These are phyloP conservation scores for Eumerus sabulonum DNA, from an alignment of 2,888 invertebrate genomes.

Conservation along the genomic window DNA sequence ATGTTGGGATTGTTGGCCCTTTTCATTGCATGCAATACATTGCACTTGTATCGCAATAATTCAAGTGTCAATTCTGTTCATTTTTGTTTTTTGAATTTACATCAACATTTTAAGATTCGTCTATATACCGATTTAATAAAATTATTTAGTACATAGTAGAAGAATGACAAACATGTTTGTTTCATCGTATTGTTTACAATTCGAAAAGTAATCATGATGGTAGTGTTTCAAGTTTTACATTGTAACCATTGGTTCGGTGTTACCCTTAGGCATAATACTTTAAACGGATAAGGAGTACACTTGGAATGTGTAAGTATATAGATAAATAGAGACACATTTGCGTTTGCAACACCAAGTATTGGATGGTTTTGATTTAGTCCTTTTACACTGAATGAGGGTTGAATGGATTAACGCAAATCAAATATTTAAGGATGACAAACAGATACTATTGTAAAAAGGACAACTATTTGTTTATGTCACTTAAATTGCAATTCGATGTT, in stretches of 20 bases:
- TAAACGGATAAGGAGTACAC: too few relatives aligned
- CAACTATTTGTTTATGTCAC: constrained; percentile 78
- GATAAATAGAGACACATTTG: too few relatives aligned
- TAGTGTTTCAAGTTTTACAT: neutral
- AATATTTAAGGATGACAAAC: constrained; percentile 67
- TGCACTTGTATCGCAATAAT: constrained; percentile 72
- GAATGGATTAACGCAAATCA: constrained; percentile 67
- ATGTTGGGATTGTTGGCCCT: constrained; percentile 64
- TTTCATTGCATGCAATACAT: constrained; percentile 51
- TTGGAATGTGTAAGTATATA: neutral
- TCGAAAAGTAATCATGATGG: too few relatives aligned
- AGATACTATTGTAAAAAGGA: constrained; percentile 73
- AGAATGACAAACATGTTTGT: too few relatives aligned
- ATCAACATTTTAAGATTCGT: too few relatives aligned
- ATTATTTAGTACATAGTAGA: too few relatives aligned
- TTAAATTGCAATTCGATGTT: constrained; percentile 78
- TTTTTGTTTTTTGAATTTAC: constrained; percentile 78
- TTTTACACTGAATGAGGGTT: constrained; percentile 45
- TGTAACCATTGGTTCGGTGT: too few relatives aligned
- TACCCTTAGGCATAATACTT: too few relatives aligned
- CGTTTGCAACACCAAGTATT: too few relatives aligned
- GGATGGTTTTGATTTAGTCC: too few relatives aligned
- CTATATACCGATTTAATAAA: too few relatives aligned
- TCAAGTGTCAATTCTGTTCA: constrained; percentile 78
- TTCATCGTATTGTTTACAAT: too few relatives aligned